Conservation (phyloP, 2,113 vertebrate genomes). For the Prinia subflava region DNA sequence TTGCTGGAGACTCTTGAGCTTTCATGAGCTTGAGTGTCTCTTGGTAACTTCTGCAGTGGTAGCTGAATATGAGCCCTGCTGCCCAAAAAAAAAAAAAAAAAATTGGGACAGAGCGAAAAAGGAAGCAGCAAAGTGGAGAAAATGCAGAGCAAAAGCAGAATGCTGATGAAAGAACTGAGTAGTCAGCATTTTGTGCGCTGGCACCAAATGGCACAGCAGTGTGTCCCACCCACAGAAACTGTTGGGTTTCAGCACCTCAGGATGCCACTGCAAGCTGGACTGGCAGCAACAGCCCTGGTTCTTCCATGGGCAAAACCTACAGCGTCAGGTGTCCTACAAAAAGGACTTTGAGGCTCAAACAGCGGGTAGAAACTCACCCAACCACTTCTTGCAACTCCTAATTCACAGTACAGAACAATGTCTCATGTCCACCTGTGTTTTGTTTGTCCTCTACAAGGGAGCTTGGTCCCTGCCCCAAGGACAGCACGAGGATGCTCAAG, state of each 20-base stretch:
- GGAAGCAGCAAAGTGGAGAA: neutral
- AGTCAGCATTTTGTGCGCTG: neutral
- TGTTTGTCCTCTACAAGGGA: neutral
- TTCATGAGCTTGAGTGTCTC: neutral
- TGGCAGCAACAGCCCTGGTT: neutral
- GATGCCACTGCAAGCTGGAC: neutral
- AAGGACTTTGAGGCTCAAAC: neutral
- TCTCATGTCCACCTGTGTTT: neutral
- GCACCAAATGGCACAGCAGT: neutral
- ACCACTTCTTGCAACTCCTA: neutral
- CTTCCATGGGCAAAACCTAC: neutral
- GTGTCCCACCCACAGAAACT: neutral
- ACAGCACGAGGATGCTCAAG: neutral
- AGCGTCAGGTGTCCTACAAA: neutral
- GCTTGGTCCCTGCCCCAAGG: neutral
- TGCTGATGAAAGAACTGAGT: neutral
- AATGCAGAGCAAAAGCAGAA: neutral
- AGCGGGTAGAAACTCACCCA: neutral
- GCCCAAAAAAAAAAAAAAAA: neutral
- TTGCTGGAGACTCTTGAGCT: neutral
- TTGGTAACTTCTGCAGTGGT: neutral
- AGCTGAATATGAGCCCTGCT: neutral
- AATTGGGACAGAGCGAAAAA: neutral
- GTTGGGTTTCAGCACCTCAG: fast-evolving
- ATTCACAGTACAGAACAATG: neutral